Evolutionary conservation across 2,888 invertebrate species (phyloP).

Genomic region (Aspidiotus rigidus): DNA sequence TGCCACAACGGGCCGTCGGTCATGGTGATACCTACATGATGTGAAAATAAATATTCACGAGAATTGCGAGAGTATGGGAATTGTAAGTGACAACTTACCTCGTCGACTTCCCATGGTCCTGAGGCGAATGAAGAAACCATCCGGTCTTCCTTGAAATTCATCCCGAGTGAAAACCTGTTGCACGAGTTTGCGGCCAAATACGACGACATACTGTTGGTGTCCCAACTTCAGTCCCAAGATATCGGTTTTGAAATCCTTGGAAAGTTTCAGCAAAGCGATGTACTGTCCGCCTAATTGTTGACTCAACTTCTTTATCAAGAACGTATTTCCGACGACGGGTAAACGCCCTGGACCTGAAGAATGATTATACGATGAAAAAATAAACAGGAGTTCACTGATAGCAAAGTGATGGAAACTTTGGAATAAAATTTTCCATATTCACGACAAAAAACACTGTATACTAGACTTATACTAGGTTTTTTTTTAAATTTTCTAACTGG

Average conservation of each 20-base stretch:
- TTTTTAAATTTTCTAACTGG: too few species aligned
- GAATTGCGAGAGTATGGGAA: background rate
- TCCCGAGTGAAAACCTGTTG: slow-evolving; percentile 50
- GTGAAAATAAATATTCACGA: background rate
- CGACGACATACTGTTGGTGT: slow-evolving; percentile 48
- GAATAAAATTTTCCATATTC: too few species aligned
- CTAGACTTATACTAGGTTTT: too few species aligned
- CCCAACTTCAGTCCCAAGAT: slow-evolving; percentile 53
- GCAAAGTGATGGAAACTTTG: too few species aligned
- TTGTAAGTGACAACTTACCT: slow-evolving; percentile 42
- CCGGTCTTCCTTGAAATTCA: slow-evolving; percentile 55
- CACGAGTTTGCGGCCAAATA: slow-evolving; percentile 48
- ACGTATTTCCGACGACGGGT: slow-evolving; percentile 45
- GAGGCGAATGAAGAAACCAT: slow-evolving; percentile 54
- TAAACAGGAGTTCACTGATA: too few species aligned
- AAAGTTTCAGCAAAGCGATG: slow-evolving; percentile 46
- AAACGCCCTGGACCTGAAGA: slow-evolving; percentile 46
- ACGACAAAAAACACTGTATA: too few species aligned
- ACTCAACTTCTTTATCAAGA: slow-evolving; percentile 42
- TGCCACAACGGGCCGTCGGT: slow-evolving; percentile 52
- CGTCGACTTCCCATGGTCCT: slow-evolving; percentile 54
- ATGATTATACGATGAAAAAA: too few species aligned
- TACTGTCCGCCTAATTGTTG: slow-evolving; percentile 47
- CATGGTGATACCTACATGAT: slow-evolving; percentile 50
- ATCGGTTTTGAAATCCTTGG: slow-evolving; percentile 47